phyloP scores from a whole-genome alignment of 30 jellyfish, hydroid and myxozoan species.

The Mastigias papua region DNA sequence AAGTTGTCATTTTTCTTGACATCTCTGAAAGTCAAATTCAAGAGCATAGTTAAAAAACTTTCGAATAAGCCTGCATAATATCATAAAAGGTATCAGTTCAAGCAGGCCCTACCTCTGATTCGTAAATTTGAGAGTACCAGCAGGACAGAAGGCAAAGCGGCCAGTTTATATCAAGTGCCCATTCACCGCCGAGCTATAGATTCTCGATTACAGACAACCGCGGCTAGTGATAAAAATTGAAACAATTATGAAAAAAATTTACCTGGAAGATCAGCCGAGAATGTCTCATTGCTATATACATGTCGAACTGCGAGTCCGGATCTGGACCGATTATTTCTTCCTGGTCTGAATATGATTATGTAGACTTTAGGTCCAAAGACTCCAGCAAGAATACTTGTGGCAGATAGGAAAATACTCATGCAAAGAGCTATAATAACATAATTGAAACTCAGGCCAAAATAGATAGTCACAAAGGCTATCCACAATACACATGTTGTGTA shows the following conservation, averaged over 20 bases:
- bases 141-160: no score
- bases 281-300: constrained; percentile 66
- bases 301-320: constrained; percentile 64
- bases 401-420: constrained; percentile 73
- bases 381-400: constrained; percentile 90
- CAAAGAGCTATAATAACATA: constrained; percentile 61
- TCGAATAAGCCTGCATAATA: no score
- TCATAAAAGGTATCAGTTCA: no score
- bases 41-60: no score
- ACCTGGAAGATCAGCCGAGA: constrained; percentile 34
- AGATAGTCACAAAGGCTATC: constrained; percentile 77
- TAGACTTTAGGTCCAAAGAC: constrained; percentile 90
- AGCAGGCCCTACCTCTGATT: no score
- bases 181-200: no score
- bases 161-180: no score
- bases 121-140: no score
- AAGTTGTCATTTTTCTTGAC: constrained; percentile 33
- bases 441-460: constrained; percentile 49
- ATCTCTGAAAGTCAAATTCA: neutral
- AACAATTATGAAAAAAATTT: neutral
- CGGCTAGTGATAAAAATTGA: no score
- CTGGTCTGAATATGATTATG: constrained; percentile 69
- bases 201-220: no score
- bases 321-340: constrained; percentile 75
- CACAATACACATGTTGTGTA: constrained; percentile 82